Percentiles rank a stretch among this genome's conserved stretches.
Conservation (phyloP, 2,888 invertebrate species). For the Caenorhabditis plicata region DNA sequence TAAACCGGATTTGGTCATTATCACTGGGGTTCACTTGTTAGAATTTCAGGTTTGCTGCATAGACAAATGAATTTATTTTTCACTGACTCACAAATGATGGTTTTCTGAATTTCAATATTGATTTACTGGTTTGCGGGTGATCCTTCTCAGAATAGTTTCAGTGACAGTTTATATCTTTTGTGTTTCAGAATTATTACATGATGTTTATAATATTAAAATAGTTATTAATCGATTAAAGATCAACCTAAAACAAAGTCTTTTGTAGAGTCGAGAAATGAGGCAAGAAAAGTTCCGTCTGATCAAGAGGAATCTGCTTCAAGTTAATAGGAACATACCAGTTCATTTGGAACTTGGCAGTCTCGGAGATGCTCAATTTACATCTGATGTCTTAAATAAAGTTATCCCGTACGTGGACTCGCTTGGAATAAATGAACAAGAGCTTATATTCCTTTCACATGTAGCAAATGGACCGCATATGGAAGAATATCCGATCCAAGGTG, state of each 20-base stretch:
- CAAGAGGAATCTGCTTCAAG: constrained; percentile 62
- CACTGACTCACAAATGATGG: neutral
- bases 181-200: too few relatives aligned
- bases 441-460: constrained; percentile 67
- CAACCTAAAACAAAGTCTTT: neutral
- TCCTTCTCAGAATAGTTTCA: too few relatives aligned
- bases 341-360: constrained; percentile 69
- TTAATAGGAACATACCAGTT: constrained; percentile 65
- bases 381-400: constrained; percentile 66
- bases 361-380: constrained; percentile 66
- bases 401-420: constrained; percentile 66
- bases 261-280: constrained; percentile 56
- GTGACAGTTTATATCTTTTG: too few relatives aligned
- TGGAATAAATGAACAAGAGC: constrained; percentile 69
- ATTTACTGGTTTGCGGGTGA: too few relatives aligned
- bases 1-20: constrained; percentile 67
- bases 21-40: constrained; percentile 68
- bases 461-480: constrained; percentile 67
- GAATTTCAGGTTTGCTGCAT: constrained; percentile 66
- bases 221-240: neutral
- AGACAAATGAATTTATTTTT: neutral
- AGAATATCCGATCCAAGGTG: constrained; percentile 59
- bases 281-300: constrained; percentile 64
- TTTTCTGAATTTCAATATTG: too few relatives aligned
- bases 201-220: too few relatives aligned